These are phyloP conservation scores for Platanista minor DNA, from an alignment of 2,113 vertebrate genomes.

Conservation along the genomic window DNA sequence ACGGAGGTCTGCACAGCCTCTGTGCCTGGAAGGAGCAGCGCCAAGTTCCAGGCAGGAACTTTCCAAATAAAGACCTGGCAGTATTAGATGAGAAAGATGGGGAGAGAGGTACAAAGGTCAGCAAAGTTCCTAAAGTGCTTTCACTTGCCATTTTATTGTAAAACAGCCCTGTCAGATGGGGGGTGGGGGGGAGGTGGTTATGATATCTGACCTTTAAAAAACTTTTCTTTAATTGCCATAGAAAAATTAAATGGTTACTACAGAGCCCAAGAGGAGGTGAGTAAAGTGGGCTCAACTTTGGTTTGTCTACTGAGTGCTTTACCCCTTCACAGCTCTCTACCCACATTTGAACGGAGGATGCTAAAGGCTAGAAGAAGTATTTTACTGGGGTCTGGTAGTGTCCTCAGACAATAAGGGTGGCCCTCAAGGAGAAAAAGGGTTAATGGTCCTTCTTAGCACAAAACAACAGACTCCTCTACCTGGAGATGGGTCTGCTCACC, in stretches of 20 bases:
- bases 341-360: not conserved
- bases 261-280: not conserved
- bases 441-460: not conserved
- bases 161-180: not conserved
- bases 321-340: not conserved
- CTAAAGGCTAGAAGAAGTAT: not conserved
- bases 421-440: not conserved
- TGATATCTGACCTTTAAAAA: not conserved
- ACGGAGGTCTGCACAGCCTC: accelerated
- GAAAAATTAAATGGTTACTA: not conserved
- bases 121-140: not conserved
- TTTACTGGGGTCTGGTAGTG: not conserved
- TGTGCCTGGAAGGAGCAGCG: accelerated
- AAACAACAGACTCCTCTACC: not conserved
- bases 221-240: not conserved
- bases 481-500: too few species aligned
- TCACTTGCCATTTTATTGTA: not conserved
- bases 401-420: not conserved
- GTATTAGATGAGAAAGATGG: not conserved
- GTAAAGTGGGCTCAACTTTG: not conserved
- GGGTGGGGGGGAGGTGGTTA: not conserved
- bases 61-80: not conserved
- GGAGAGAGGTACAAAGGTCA: not conserved
- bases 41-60: not conserved
- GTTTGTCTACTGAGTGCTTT: not conserved